Base-by-base conservation (phyloP, 2,797 vertebrate species). In the Enteromius treurensis region DNA sequence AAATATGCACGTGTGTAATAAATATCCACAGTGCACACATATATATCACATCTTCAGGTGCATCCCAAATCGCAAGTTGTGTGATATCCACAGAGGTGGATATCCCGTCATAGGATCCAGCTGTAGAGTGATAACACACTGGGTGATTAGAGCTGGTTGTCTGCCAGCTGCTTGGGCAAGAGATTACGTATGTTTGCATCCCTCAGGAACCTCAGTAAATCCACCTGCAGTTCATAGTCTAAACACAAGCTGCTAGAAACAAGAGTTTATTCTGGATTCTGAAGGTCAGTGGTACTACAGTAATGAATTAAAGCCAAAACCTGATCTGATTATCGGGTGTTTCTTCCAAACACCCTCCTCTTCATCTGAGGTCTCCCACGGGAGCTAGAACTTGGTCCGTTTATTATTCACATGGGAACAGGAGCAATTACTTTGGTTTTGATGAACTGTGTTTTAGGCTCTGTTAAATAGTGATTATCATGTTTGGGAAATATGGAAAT, bases 71-170 rank as follows among this genome's bases (percentile, higher is more conserved):
- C 47, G 1, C 0, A 2, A 51, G 17, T 51, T 6, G 15, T 19
- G 15, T 5, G 17, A n/a, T n/a, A n/a, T n/a, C n/a, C n/a, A 73
- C n/a, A 34, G 78, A 55, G 78, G 67, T 84, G 45, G 34, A 82
- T 86, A 79, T 60, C 47, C 70, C 37, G 82, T 74, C 68, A 85
- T 19, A 77, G 26, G 51, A 85, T 81, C 78, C 77, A 58, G 55
- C 77, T 71, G 29, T 65, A 69, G 77, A 84, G 29, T 53, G 53
- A 81, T 68, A 47, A 71, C 73, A 71, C 80, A 74, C 68, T 73
- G 53, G 32, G 64, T 55, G 77, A 69, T 80, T 70, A 80, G n/a
- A 80, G 78, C 6, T 42, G 51, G 17, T 26, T 80, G 65, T 58
- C 78, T 58, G 49, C 79, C 68, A 81, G 79, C 67, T 55, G 67